Base-by-base conservation (phyloP, 2,113 vertebrate genomes). In the Macquaria australasica region DNA sequence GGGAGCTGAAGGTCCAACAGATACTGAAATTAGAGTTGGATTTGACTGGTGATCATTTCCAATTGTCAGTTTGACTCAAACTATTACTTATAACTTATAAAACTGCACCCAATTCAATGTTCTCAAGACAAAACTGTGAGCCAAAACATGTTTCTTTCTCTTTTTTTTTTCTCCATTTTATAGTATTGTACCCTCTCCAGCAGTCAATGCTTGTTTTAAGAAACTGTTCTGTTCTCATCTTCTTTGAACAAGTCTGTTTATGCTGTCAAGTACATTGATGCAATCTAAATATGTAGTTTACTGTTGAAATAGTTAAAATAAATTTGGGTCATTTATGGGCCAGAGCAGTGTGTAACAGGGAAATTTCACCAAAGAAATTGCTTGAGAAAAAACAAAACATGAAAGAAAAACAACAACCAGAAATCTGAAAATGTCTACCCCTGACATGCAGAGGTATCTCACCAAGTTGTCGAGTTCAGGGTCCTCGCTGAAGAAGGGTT, bases 401-500 rank as follows among this genome's bases (percentile, higher is more conserved):
- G 41, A 20, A 25, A 56, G 6, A 71, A 20, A 66, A 56, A 0
- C 18, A 59, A 50, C 1, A 45, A 63, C 2, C 18, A 70, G 3
- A 39, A 16, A 59, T 31, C 3, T 9, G 12, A 39, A 4, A 8
- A 41, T 12, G 4, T 63, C 67, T 34, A 4, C 9, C 53, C n/a
- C n/a, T 6, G 11, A 20, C 25, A 14, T 39, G 16, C 31, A 63
- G 39, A 3, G n/a, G 15, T 7, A 8, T 18, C 96, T 94, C 95
- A 99, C 98, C 97, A 99, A 94, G 94, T 96, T 99, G 96, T 99
- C 98, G 53, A 99, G 97, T 89, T 99, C 98, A 0, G 98, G 98
- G 90, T 99, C 98, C 88, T 99, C 98, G 0, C 98, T 99, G 97
- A 99, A 99, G 96, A 99, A 99, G 41, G 98, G 97, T 62, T 99